Evolutionary conservation across 2,888 invertebrate genomes (phyloP), one percentile per base, ranked within the genome.

Genomic region (Himalopsyche tibetana): DNA sequence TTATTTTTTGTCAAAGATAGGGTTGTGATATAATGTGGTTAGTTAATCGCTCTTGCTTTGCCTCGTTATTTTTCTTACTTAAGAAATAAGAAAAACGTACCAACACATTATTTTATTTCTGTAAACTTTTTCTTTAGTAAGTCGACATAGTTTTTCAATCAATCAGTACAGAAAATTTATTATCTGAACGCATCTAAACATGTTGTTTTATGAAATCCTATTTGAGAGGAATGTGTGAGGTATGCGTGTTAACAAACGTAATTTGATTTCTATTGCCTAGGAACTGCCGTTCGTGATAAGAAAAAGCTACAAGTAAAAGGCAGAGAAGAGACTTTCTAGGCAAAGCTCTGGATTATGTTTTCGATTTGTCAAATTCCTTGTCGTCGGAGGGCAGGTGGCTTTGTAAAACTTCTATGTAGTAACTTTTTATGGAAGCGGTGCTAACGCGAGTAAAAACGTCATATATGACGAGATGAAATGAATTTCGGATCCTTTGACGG

Each of bases 291-390:
- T 55, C 82, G 84, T 82, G 55, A 63, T 36, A 84, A 80, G 83
- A 51, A 17, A 83, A 69, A 83, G 74, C 69, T 83, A 83, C 51
- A 74, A 83, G 74, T 36, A 83, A 74, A 83, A 42, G 83, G 36
- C 8, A 45, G 36, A 74, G 74, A 74, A 51, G 51, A 28, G n/a
- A 55, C 56, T 55, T 82, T 36, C 38, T 56, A 82, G 63, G 83
- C 56, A 83, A 63, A 83, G 63, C 42, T 63, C 63, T 55, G 87
- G 88, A 88, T 88, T 88, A 88, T 87, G 86, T 88, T 88, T 88
- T 88, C 88, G 87, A 88, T 88, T 88, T 86, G 86, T 88, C 88
- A 88, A 85, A 85, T 88, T 87, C 82, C 86, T 85, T 69, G 81
- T 83, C 83, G 63, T 51, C 42, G 36, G 82, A 74, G 74, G 74